Evolutionary conservation across 2,888 invertebrate genomes (phyloP), one percentile per base, ranked within the genome.

Genomic region (Drosophila infuscata): DNA sequence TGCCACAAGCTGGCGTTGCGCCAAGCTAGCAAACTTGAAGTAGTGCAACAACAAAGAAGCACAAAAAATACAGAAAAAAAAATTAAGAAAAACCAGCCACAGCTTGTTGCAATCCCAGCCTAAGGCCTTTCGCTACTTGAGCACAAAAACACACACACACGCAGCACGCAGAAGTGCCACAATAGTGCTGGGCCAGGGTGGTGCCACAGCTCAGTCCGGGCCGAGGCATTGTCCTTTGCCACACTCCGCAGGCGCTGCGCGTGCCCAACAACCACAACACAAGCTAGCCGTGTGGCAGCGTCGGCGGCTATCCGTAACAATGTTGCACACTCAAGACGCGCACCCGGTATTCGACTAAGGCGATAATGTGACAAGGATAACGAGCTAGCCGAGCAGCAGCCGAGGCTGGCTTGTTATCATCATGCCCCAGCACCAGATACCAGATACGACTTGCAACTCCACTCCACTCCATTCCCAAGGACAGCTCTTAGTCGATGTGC

Each of bases 301-400:
- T 52, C 66, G 62, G 36, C 59, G 73, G 79, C 83, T 84, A 73
- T 75, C 75, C 79, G 87, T 79, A 87, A 88, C 85, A 82, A 91
- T 89, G 90, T 88, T 76, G 77, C 91, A 79, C 81, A 81, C 85
- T 82, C 81, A 79, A 90, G 83, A 81, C 69, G 88, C 83, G 81
- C 87, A 79, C 79, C 61, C 73, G 80, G 90, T 76, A 88, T 87
- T 83, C 52, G 74, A 83, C 80, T 79, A 79, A 86, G 82, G 89
- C 87, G 91, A 83, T 89, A 89, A 89, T 91, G 90, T 86, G 91
- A 83, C 91, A 89, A 90, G 89, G 89, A 89, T 91, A 89, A 89
- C 86, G 82, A 90, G 82, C 59, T 72, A 67, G 49, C 32, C 51
- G 61, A 52, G 43, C 59, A 76, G 54, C 58, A 62, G 25, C 25